These are phyloP conservation scores for Numenius arquata DNA, from an alignment of 2,113 vertebrate genomes.

Conservation along the genomic window DNA sequence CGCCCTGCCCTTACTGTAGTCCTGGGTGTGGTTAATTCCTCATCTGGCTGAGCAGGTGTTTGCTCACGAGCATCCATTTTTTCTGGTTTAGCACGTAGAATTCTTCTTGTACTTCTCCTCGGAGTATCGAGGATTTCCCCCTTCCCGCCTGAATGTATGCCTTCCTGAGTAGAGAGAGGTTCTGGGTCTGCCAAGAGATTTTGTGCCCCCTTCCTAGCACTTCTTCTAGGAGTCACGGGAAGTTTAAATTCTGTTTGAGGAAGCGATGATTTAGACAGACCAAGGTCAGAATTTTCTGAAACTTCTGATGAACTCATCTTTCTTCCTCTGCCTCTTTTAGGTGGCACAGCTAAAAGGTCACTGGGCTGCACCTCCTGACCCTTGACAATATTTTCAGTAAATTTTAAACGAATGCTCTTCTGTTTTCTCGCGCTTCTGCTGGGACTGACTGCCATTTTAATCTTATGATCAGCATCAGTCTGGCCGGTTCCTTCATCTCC, in stretches of 20 bases:
- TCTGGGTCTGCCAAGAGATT: not conserved
- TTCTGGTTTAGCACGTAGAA: not conserved
- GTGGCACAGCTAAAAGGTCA: constrained; percentile 8
- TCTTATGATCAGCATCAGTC: constrained; percentile 4
- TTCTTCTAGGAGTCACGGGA: constrained; percentile 60
- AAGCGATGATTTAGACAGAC: not conserved
- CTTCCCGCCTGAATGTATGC: not conserved
- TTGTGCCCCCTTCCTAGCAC: constrained; percentile 54
- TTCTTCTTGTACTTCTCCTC: constrained; percentile 45
- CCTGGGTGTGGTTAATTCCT: not conserved
- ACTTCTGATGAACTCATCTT: constrained; percentile 11
- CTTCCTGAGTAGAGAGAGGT: not conserved
- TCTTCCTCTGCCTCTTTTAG: constrained; percentile 71
- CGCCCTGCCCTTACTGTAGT: not conserved
- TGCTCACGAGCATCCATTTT: not conserved
- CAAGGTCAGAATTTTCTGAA: constrained; percentile 38
- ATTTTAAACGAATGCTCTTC: constrained; percentile 47
- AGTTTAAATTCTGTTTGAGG: constrained; percentile 27
- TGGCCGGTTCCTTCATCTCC: constrained; percentile 35
- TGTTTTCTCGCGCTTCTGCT: constrained; percentile 70
- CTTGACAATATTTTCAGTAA: constrained; percentile 52
- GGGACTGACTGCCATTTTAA: constrained; percentile 38
- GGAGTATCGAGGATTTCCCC: not conserved
- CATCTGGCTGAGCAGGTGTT: not conserved
- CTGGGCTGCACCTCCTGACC: constrained; percentile 43